Percentiles rank a stretch among this genome's conserved stretches.
Conservation (phyloP, 30 jellyfish, hydroid and myxozoan species). For the Pelagia noctiluca region DNA sequence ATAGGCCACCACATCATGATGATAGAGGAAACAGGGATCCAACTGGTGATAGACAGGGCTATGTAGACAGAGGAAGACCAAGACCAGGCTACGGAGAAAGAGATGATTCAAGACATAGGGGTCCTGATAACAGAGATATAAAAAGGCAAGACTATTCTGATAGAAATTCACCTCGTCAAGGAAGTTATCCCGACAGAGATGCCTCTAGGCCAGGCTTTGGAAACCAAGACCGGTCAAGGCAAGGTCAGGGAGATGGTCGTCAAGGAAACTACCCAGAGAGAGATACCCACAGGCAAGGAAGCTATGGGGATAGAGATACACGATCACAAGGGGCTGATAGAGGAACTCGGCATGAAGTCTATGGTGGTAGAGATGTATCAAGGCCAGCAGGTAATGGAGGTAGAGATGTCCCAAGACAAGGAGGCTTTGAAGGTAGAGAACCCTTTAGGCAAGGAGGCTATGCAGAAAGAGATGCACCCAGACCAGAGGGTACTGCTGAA, state of each 20-base stretch:
- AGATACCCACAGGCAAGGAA: neutral
- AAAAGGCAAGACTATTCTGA: too few species aligned
- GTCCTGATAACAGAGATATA: too few species aligned
- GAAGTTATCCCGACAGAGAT: too few species aligned
- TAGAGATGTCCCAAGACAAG: neutral
- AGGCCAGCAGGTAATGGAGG: neutral
- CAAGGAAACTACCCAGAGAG: neutral
- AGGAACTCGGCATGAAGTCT: neutral
- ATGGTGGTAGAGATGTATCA: neutral
- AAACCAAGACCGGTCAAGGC: too few species aligned
- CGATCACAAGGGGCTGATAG: neutral
- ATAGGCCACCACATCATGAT: too few species aligned
- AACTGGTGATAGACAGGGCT: too few species aligned
- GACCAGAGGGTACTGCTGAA: neutral
- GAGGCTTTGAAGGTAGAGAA: neutral
- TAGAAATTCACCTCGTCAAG: too few species aligned
- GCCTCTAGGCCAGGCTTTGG: too few species aligned
- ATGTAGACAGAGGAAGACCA: too few species aligned
- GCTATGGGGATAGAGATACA: neutral
- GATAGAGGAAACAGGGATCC: too few species aligned
- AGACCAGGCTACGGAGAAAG: too few species aligned
- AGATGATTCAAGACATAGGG: too few species aligned
- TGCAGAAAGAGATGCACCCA: neutral
- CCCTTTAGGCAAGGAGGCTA: neutral
- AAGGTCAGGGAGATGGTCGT: neutral